Evolutionary conservation across 2,888 invertebrate genomes (phyloP).

Genomic region (Oscheius sp.): DNA sequence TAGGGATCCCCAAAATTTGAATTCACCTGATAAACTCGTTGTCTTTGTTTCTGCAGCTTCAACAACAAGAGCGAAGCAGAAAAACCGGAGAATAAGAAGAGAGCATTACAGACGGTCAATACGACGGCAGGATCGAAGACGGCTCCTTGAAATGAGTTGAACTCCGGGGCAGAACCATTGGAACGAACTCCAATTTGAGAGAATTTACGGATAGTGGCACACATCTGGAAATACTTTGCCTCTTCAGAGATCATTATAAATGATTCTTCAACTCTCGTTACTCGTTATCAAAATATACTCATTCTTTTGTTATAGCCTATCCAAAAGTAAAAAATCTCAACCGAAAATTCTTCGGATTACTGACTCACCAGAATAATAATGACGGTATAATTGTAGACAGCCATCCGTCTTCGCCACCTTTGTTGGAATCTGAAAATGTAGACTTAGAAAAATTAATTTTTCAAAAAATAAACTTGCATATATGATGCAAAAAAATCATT

Average conservation of each 20-base stretch:
- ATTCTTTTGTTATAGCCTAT: no score
- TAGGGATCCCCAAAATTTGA: no score
- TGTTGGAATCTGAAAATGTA: conserved; percentile 38
- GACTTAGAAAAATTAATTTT: no score
- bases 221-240: conserved; percentile 44
- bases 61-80: conserved; percentile 47
- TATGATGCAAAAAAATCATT: no score
- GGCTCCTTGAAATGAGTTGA: conserved; percentile 41
- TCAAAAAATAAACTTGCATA: no score
- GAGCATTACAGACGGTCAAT: conserved; percentile 52
- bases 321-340: no score
- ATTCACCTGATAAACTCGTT: conserved; percentile 48
- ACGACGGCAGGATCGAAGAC: conserved; percentile 51
- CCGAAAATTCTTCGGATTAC: not conserved
- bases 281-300: no score
- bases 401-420: conserved; percentile 39
- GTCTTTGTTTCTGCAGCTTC: conserved; percentile 48
- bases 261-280: no score
- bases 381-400: conserved; percentile 46
- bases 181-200: conserved; percentile 45
- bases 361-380: conserved; percentile 34
- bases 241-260: no score
- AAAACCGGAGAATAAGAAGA: conserved; percentile 51
- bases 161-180: conserved; percentile 32
- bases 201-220: conserved; percentile 46